These are phyloP conservation scores for Dioctria linearis DNA, from an alignment of 2,888 invertebrate genomes.

Conservation along the genomic window DNA sequence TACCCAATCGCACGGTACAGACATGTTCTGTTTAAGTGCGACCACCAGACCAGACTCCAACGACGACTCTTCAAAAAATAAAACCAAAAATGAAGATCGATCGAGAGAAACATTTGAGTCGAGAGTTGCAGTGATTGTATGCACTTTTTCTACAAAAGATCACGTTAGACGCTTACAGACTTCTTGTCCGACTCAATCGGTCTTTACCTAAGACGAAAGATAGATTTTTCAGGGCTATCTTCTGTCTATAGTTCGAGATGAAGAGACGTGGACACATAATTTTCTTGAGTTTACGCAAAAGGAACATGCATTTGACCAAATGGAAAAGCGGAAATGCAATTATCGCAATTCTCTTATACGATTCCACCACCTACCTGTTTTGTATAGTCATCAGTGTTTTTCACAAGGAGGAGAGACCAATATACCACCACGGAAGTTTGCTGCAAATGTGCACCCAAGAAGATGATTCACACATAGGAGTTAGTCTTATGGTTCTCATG, in stretches of 20 bases:
- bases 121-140: constrained; percentile 1
- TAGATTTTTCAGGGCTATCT: constrained; percentile 30
- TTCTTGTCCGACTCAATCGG: background rate
- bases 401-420: constrained; percentile 2
- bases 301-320: background rate
- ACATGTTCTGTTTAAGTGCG: constrained; percentile 11
- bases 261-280: background rate
- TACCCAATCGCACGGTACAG: constrained; percentile 62
- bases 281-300: no score
- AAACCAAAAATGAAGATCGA: constrained; percentile 20
- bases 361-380: constrained; percentile 56
- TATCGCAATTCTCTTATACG: constrained; percentile 46
- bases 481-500: background rate
- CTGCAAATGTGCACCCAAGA: constrained; percentile 6
- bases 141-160: constrained; percentile 5
- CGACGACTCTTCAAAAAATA: background rate
- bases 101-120: constrained; percentile 28
- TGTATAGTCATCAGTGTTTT: constrained; percentile 23
- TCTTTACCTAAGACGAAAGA: background rate
- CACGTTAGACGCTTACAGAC: constrained; percentile 47
- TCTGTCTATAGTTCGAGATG: background rate
- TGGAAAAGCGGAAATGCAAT: constrained; percentile 57
- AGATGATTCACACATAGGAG: background rate
- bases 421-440: constrained; percentile 19
- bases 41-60: no score